Base-by-base conservation (phyloP, 1,140 invertebrate species). In the Scaptodrosophila lebanonensis region DNA sequence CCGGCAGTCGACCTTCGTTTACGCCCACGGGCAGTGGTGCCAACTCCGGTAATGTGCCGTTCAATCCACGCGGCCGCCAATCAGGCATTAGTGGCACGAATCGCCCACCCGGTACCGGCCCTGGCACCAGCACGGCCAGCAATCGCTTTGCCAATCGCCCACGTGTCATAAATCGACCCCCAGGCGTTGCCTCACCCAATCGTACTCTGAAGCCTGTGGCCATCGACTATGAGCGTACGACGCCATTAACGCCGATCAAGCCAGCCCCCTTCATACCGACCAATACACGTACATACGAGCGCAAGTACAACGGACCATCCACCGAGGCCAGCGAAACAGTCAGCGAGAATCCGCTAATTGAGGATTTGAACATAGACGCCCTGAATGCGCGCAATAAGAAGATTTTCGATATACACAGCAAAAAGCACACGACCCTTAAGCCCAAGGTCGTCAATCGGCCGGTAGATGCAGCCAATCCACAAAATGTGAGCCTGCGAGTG, bases 331-430 rank as follows among this genome's bases (percentile, higher is more conserved):
- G 63, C 0, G 71, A 83, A 17, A 29, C 18, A 6, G 52, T 47
- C 39, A 65, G 59, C 15, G 83, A 85, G 27, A 86, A 86, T 25
- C 68, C 79, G 1, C 57, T 86, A 25, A 75, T 88, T 18, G 85
- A 87, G 45, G 88, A 88, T 36, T 40, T 88, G 6, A 86, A 88
- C 38, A 83, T 87, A 9, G 85, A 88, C 61, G 87, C 86, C 7
- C 29, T 89, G 9, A 89, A 87, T 79, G 86, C 87, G 33, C 84
- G 88, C 47, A 89, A 89, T 48, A 89, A 89, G 64, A 88, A 89
- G 61, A 73, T 90, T 18, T 89, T 90, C 20, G 84, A 87, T 15
- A 88, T 88, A 52, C 82, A 84, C 33, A 87, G 83, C 58, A 86
- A 85, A 39, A 86, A 87, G 63, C 85, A 87, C 32, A 83, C 85